phyloP scores from a whole-genome alignment of 2,888 invertebrate species.

The Seira ritae region DNA sequence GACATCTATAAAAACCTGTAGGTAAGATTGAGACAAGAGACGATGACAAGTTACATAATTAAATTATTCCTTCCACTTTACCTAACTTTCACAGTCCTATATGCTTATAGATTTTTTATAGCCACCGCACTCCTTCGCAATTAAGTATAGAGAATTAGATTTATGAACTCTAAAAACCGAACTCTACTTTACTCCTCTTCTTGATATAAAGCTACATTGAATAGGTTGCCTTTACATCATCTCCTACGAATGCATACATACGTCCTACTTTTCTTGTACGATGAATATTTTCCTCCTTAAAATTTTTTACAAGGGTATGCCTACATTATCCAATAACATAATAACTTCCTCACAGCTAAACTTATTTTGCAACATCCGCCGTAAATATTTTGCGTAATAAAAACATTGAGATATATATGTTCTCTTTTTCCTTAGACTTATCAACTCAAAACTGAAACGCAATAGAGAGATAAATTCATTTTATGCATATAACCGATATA shows the following conservation, averaged over 20 bases:
- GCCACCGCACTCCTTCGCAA: background rate
- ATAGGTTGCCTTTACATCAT: conserved; percentile 26
- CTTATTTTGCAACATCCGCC: conserved; percentile 5
- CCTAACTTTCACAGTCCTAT: background rate
- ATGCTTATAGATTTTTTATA: background rate
- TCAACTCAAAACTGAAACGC: background rate
- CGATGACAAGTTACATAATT: background rate
- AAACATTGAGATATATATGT: conserved; percentile 6
- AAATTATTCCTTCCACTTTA: background rate
- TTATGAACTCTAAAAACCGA: background rate
- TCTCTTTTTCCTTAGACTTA: background rate
- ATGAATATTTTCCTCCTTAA: background rate
- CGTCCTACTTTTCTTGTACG: background rate
- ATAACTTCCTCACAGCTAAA: too few species aligned
- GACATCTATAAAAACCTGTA: conserved; percentile 13
- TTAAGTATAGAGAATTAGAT: conserved; percentile 17
- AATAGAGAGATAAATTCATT: too few species aligned
- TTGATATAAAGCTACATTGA: conserved; percentile 45
- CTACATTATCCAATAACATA: background rate
- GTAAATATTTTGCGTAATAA: background rate
- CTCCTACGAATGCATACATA: background rate
- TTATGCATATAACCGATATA: too few species aligned
- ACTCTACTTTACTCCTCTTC: background rate
- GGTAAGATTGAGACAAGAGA: background rate
- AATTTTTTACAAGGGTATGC: too few species aligned